phyloP scores from a whole-genome alignment of 2,888 invertebrate genomes.

The Abrostola triplasia region DNA sequence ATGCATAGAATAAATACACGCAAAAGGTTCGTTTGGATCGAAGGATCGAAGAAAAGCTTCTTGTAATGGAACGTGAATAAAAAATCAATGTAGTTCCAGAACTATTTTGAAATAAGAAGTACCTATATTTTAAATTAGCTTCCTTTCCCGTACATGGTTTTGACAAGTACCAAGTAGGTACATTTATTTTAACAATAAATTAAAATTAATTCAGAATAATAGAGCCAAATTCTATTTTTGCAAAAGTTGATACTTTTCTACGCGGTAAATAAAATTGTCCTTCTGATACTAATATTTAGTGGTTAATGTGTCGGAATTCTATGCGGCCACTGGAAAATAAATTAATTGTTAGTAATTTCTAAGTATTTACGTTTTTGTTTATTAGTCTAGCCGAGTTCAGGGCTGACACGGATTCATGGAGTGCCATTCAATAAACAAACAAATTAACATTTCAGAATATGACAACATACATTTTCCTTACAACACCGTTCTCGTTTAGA shows the following conservation, averaged over 20 bases:
- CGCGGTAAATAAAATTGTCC: neutral
- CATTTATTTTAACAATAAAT: too few species aligned
- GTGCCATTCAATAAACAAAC: constrained; percentile 38
- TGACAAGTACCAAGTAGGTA: too few species aligned
- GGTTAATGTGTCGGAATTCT: constrained; percentile 41
- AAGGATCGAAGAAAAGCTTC: too few species aligned
- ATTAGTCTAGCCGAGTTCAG: constrained; percentile 12
- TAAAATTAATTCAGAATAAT: too few species aligned
- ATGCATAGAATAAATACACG: constrained; percentile 9
- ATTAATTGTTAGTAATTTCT: constrained; percentile 59
- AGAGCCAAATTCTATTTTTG: too few species aligned
- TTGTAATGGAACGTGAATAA: too few species aligned
- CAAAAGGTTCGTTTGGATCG: constrained; percentile 6
- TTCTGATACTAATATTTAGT: constrained; percentile 16
- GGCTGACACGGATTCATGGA: constrained; percentile 38
- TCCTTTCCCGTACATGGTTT: too few species aligned
- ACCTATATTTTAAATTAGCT: too few species aligned
- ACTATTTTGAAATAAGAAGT: too few species aligned
- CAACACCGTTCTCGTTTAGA: constrained; percentile 43
- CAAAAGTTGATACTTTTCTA: too few species aligned
- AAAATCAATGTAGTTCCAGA: too few species aligned
- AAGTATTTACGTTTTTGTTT: constrained; percentile 56
- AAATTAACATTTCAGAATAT: constrained; percentile 9
- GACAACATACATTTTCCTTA: constrained; percentile 25
- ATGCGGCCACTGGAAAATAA: constrained; percentile 48